Percentiles rank a stretch among this genome's conserved stretches.
phyloP scores from a whole-genome alignment of 1,140 invertebrate species.

The Papilio xuthus region DNA sequence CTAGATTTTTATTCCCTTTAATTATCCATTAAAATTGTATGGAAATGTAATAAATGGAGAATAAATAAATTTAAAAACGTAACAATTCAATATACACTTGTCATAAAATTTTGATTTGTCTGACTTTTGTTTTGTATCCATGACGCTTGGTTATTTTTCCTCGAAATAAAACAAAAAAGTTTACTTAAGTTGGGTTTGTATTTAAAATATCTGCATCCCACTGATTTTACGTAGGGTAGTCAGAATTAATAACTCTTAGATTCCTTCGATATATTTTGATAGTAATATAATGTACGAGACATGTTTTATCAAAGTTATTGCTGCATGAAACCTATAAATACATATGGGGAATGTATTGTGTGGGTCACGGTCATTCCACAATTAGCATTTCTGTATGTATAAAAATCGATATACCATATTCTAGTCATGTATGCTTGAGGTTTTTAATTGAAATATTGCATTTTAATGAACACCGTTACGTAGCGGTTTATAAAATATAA shows the following conservation, averaged over 20 bases:
- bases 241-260: neutral
- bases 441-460: neutral
- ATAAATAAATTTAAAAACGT: constrained; percentile 14
- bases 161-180: constrained; percentile 11
- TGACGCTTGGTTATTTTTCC: neutral
- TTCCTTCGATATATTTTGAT: neutral
- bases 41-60: neutral
- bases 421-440: neutral
- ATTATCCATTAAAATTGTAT: constrained; percentile 7
- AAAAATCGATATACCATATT: neutral
- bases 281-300: neutral
- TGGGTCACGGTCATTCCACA: constrained; percentile 42
- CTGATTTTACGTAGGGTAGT: neutral
- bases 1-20: constrained; percentile 17
- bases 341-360: constrained; percentile 12
- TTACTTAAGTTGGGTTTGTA: neutral
- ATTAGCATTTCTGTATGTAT: constrained; percentile 24
- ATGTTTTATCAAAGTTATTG: neutral
- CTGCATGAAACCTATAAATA: neutral
- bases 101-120: constrained; percentile 33
- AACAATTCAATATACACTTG: constrained; percentile 29
- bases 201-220: neutral
- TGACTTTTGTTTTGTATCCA: constrained; percentile 29
- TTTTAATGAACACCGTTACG: neutral
- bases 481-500: neutral